Evolutionary conservation across 1,140 invertebrate species (phyloP), one percentile per base, ranked within the genome.

Genomic region (Eriocheir sinensis): DNA sequence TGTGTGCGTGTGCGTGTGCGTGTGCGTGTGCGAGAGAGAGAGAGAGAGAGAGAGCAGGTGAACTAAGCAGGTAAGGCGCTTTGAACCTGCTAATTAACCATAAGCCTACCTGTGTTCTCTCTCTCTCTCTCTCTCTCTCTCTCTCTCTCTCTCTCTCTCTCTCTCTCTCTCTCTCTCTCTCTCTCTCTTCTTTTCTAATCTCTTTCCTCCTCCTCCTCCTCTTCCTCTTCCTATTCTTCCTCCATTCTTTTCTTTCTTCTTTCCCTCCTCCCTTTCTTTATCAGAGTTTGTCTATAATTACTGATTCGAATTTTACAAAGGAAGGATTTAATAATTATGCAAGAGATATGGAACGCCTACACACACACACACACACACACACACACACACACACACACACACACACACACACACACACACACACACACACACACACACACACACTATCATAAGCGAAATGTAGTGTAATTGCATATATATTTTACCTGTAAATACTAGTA

Each of bases 341-440:
- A 72, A 12, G 53, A 72, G 27, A 27, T 72, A 72, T 12, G 27
- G 53, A 72, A 72, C 81, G n/a, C 34, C 34, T 8, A 85, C 6
- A 85, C 81, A 85, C 81, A 85, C 6, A 85, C 34, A 85, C 81
- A 85, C 32, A 85, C 81, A 80, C 27, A 80, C 79, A 80, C 79
- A 80, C 79, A 32, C 81, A 83, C 81, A 83, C 81, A 83, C 81
- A 83, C 81, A 83, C 81, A 83, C 81, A 83, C 81, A 83, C 81
- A 83, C 30, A 83, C 81, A 83, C 81, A 85, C 30, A 85, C 30
- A 85, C 81, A 85, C 30, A 85, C 30, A 85, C 30, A n/a, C n/a
- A n/a, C n/a, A n/a, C n/a, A n/a, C n/a, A n/a, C n/a, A n/a, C n/a
- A n/a, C n/a, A n/a, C n/a, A n/a, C n/a, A n/a, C n/a, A n/a, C n/a